A percentile compares a stretch with the other conserved stretches of the same genome.
Conservation (phyloP, 1,140 invertebrate genomes). For the Drosophila kanapiae region DNA sequence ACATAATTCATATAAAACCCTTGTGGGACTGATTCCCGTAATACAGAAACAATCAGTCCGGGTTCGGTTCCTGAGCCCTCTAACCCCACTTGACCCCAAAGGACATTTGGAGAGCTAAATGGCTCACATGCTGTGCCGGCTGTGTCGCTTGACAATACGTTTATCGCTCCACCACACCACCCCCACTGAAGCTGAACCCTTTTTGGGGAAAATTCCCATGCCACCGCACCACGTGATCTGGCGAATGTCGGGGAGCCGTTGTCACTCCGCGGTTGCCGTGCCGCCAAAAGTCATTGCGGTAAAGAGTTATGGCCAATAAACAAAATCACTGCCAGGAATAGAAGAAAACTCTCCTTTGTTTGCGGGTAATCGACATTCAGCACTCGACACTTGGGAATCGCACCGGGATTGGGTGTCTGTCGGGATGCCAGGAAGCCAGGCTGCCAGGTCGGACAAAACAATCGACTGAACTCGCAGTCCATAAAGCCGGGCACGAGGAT, state of each 20-base stretch:
- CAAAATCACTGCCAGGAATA: conserved; percentile 73
- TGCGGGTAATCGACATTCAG: conserved; percentile 53
- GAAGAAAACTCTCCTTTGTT: conserved; percentile 49
- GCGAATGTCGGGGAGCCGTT: conserved; percentile 15
- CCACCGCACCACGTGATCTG: not conserved
- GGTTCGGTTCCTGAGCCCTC: conserved; percentile 10
- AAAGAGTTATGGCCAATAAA: conserved; percentile 84
- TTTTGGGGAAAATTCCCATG: conserved; percentile 3
- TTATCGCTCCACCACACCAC: conserved; percentile 2
- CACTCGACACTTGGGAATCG: conserved; percentile 43
- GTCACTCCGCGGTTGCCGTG: conserved; percentile 36
- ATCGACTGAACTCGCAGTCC: conserved; percentile 45
- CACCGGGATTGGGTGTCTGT: conserved; percentile 25
- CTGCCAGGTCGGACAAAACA: conserved; percentile 33
- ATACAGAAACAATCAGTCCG: conserved; percentile 41
- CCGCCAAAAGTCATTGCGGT: conserved; percentile 61
- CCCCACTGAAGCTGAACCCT: not conserved
- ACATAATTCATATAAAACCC: conserved; percentile 36
- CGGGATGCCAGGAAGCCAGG: conserved; percentile 2
- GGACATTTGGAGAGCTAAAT: conserved; percentile 28
- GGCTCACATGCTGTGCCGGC: conserved; percentile 35
- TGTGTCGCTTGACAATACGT: conserved; percentile 39
- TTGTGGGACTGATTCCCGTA: conserved; percentile 15
- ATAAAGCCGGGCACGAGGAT: conserved; percentile 50
- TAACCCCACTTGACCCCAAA: conserved; percentile 42